phyloP scores from a whole-genome alignment of 2,888 invertebrate genomes.

The Congeria kusceri region DNA sequence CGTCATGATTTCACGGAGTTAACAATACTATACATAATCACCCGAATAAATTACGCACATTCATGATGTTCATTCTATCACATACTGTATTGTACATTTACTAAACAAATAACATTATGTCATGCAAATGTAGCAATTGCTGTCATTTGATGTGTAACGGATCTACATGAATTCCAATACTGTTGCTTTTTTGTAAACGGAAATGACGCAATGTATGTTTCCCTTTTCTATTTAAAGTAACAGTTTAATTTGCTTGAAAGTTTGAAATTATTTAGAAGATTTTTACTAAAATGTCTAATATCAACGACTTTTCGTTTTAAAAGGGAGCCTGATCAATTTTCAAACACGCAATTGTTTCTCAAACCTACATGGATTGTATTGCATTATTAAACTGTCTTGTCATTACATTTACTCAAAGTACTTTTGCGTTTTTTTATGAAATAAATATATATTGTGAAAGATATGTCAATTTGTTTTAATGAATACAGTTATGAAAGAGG shows the following conservation, averaged over 20 bases:
- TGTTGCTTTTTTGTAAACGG: conserved; percentile 17
- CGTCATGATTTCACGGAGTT: conserved; percentile 8
- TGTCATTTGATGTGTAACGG: conserved; percentile 36
- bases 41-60: conserved; percentile 12
- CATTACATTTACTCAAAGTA: conserved; percentile 28
- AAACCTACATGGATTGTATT: too few relatives aligned
- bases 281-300: too few relatives aligned
- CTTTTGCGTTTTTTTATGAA: conserved; percentile 1
- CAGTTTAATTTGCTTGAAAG: too few relatives aligned
- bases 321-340: too few relatives aligned
- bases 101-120: conserved; percentile 2
- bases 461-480: conserved; percentile 62
- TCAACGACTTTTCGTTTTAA: too few relatives aligned
- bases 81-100: conserved; percentile 3
- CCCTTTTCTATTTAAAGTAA: conserved; percentile 5
- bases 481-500: conserved; percentile 58
- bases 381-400: not conserved
- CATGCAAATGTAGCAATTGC: too few relatives aligned
- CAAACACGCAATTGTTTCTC: too few relatives aligned
- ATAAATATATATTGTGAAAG: conserved; percentile 39
- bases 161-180: conserved; percentile 71
- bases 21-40: conserved; percentile 3
- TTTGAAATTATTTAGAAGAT: too few relatives aligned
- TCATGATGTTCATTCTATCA: not conserved
- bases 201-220: conserved; percentile 21